A percentile compares a stretch with the other conserved stretches of the same genome.
phyloP scores from a whole-genome alignment of 2,797 vertebrate genomes.

The Ataeniobius toweri region DNA sequence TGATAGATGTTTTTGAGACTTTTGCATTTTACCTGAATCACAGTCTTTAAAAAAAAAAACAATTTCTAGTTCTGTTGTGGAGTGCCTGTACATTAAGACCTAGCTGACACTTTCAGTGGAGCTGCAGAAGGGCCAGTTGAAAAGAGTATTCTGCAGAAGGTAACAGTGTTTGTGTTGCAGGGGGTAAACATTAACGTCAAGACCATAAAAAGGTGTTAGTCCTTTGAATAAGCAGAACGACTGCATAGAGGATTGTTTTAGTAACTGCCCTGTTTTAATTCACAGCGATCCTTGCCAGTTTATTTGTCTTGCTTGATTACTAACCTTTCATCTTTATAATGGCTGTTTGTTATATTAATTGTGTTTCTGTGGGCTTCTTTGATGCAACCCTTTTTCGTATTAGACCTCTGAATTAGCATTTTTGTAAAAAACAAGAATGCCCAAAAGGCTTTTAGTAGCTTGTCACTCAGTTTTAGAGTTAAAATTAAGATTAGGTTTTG shows the following conservation, averaged over 20 bases:
- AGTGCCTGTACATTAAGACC: slow-evolving; percentile 6
- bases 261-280: slow-evolving; percentile 37
- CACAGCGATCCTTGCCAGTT: slow-evolving; percentile 37
- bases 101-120: slow-evolving; percentile 5
- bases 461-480: not conserved
- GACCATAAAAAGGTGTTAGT: slow-evolving; percentile 5
- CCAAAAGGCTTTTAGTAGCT: not conserved
- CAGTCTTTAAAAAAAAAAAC: not conserved
- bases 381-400: not conserved
- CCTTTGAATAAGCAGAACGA: slow-evolving; percentile 26
- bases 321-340: slow-evolving; percentile 48
- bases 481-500: not conserved
- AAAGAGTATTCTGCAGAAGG: slow-evolving; percentile 21
- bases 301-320: slow-evolving; percentile 59
- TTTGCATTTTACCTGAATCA: too few species aligned
- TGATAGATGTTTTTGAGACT: not conserved
- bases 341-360: slow-evolving; percentile 41
- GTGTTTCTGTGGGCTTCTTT: not conserved
- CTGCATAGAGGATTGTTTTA: slow-evolving; percentile 33
- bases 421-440: not conserved
- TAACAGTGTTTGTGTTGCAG: slow-evolving; percentile 39
- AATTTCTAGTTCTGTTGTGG: slow-evolving; percentile 3
- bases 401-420: not conserved
- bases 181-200: slow-evolving; percentile 30
- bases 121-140: slow-evolving; percentile 40